Base-by-base conservation (phyloP, 2,888 invertebrate genomes). In the Fragum whitleyi region DNA sequence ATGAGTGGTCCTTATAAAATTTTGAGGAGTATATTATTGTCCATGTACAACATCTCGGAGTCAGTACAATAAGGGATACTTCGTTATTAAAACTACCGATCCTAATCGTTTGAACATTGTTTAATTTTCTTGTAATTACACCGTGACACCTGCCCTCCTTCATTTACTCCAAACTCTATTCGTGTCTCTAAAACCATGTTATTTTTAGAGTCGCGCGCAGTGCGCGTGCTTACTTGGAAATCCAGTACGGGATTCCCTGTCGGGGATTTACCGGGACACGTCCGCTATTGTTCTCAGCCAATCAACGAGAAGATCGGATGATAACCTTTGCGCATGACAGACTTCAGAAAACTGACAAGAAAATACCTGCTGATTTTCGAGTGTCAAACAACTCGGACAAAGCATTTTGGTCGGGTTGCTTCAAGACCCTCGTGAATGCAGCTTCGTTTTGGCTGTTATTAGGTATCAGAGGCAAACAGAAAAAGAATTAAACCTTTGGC, bases 321-420 rank as follows among this genome's bases (percentile, higher is more conserved):
- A 81, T 81, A 81, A 77, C 81, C 77, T 77, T 81, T 81, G 75
- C 61, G 68, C 74, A 72, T 74, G 77, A 81, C 81, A 71, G 71
- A 68, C 67, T 57, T 68, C 59, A 28, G 57, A 67, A 81, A 26
- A 71, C 62, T 77, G 81, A 81, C 81, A 78, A 71, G 76, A 74
- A 78, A 81, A 70, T 81, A 81, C 81, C 81, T 81, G 81, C 77
- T 81, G 81, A 39, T 81, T 70, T 73, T 42, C 65, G 65, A 23
- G 42, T 65, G 65, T 65, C 65, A 65, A 65, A 65, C 39, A 36
- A 1, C 42, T 65, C 26, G 65, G 65, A 65, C 42, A 65, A 65
- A 65, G 42, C 36, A 65, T 47, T 36, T 42, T 36, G 5, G 32
- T 36, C 9, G 32, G 32, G 9, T 36, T 3, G 9, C 9, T 36